phyloP scores from a whole-genome alignment of 2,113 vertebrate species.

The Mobula hypostoma region DNA sequence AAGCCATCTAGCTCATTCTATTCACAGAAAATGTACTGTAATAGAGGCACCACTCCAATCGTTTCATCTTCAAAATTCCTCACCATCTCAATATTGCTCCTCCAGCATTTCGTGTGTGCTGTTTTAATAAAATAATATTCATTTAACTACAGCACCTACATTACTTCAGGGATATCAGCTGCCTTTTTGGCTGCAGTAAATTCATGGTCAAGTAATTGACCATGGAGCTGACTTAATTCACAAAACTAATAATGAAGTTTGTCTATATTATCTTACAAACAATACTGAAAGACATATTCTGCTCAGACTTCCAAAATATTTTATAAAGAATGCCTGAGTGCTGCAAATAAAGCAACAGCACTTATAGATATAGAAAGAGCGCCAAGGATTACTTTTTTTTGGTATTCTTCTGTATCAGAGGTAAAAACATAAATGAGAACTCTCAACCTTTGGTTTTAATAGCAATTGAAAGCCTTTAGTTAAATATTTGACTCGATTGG shows the following conservation, averaged over 20 bases:
- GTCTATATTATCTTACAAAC: neutral
- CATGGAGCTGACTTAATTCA: neutral
- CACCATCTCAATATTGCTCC: neutral
- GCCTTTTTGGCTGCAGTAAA: neutral
- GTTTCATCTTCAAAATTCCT: neutral
- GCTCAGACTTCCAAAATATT: neutral
- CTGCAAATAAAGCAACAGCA: neutral
- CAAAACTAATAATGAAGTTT: neutral
- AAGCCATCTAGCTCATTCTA: neutral
- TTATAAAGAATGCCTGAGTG: neutral
- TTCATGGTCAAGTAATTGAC: neutral
- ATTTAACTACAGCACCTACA: neutral
- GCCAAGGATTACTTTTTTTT: neutral
- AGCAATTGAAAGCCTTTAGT: constrained; percentile 33
- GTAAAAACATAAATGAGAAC: constrained; percentile 23
- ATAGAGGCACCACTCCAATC: neutral
- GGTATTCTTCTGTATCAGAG: neutral
- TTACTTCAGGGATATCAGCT: neutral
- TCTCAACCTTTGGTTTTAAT: constrained; percentile 26
- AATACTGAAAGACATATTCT: neutral
- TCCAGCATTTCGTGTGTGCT: no score
- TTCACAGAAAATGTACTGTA: neutral
- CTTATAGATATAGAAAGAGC: neutral
- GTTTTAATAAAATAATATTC: neutral
- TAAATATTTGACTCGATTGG: constrained; percentile 43